Conservation (phyloP, 1,140 invertebrate genomes). For the Cyphomyrmex costatus region DNA sequence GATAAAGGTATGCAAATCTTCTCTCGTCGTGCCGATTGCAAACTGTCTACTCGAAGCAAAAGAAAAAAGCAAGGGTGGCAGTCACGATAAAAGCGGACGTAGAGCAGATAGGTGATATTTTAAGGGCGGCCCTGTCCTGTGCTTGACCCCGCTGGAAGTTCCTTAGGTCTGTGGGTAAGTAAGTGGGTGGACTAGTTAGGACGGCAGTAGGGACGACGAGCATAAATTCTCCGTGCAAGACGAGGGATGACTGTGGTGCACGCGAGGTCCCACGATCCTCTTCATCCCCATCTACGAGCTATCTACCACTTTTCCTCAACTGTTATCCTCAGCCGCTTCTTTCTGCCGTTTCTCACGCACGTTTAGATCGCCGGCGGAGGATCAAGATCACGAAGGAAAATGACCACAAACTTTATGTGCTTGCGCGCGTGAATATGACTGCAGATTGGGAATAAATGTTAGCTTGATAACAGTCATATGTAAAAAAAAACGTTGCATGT, state of each 20-base stretch:
- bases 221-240: conserved; percentile 84
- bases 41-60: neutral
- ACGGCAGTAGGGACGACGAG: conserved; percentile 83
- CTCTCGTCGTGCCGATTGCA: conserved; percentile 46
- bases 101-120: conserved; percentile 83
- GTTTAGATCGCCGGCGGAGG: neutral
- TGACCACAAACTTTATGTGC: conserved; percentile 22
- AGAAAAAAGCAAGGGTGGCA: conserved; percentile 25
- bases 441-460: too few relatives aligned
- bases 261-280: conserved; percentile 80
- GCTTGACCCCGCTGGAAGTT: conserved; percentile 70
- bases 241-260: conserved; percentile 85
- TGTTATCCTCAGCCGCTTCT: conserved; percentile 53
- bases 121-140: conserved; percentile 78
- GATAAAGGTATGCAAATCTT: conserved; percentile 80
- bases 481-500: too few relatives aligned
- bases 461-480: too few relatives aligned
- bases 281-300: conserved; percentile 54
- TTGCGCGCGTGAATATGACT: too few relatives aligned
- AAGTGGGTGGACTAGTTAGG: conserved; percentile 86
- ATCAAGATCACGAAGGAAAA: conserved; percentile 39
- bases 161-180: conserved; percentile 81
- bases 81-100: conserved; percentile 69
- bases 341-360: neutral
- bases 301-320: conserved; percentile 53